These are phyloP conservation scores for Takifugu ocellatus DNA, from an alignment of 2,797 vertebrate genomes.

Conservation along the genomic window DNA sequence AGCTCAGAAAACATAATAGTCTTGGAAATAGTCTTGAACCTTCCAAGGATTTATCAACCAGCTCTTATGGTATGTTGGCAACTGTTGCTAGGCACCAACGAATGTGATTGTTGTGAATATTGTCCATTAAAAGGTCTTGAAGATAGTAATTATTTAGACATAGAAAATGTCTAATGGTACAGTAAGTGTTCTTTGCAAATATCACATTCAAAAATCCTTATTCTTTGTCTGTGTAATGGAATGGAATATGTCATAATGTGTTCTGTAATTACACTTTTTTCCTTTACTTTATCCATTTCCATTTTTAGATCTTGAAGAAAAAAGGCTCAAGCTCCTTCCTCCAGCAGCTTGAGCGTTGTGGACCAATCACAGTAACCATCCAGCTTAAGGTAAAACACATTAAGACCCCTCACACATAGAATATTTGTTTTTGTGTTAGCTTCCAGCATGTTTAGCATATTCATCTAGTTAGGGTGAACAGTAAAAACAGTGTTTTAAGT, in stretches of 20 bases:
- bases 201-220: neutral
- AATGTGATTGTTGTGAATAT: too few species aligned
- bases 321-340: constrained; percentile 86
- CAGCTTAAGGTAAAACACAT: constrained; percentile 84
- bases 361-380: constrained; percentile 80
- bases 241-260: neutral
- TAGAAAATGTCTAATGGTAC: constrained; percentile 1
- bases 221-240: constrained; percentile 8
- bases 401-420: neutral
- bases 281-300: constrained; percentile 1
- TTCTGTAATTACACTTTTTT: neutral
- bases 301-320: constrained; percentile 85
- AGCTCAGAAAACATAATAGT: constrained; percentile 47
- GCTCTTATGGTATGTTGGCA: too few species aligned
- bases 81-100: too few species aligned
- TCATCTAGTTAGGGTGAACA: too few species aligned
- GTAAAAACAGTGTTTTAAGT: too few species aligned
- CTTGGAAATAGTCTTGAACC: constrained; percentile 33
- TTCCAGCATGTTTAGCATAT: too few species aligned
- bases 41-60: neutral
- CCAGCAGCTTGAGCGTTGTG: constrained; percentile 83
- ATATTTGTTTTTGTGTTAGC: neutral
- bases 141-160: neutral
- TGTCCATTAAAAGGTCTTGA: too few species aligned
- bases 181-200: constrained; percentile 11